Conservation (phyloP, 2,888 invertebrate genomes). For the Idaea dimidiata region DNA sequence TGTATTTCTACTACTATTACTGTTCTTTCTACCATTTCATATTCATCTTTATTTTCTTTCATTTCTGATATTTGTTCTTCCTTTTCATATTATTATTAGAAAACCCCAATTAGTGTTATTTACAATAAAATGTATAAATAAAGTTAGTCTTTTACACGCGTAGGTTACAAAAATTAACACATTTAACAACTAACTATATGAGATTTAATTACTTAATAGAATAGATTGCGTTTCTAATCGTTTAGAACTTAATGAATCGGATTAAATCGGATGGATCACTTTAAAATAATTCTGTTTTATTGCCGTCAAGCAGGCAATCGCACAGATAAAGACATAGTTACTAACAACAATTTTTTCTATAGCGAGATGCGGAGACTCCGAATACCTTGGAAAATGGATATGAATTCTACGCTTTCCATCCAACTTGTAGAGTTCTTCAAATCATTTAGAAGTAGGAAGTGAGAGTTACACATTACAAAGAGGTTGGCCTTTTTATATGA, state of each 20-base stretch:
- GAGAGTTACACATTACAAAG: too few relatives aligned
- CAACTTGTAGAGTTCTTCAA: too few relatives aligned
- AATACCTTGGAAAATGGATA: too few relatives aligned
- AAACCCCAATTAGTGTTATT: background rate
- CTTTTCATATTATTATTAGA: too few relatives aligned
- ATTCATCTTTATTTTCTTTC: too few relatives aligned
- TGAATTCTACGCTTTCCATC: too few relatives aligned
- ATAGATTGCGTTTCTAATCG: background rate
- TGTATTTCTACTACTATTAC: too few relatives aligned
- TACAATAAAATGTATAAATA: background rate
- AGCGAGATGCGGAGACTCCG: background rate
- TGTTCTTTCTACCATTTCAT: too few relatives aligned
- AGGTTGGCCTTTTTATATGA: too few relatives aligned
- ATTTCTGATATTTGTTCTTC: too few relatives aligned
- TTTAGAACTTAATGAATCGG: background rate
- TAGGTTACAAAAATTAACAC: background rate
- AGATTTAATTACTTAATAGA: background rate
- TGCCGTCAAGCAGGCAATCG: background rate
- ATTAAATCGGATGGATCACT: slow-evolving; percentile 1
- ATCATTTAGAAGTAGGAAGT: too few relatives aligned
- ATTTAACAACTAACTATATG: background rate
- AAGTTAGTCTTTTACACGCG: background rate
- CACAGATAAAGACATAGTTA: background rate
- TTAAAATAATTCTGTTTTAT: background rate
- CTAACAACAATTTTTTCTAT: background rate